Percentiles rank a stretch among this genome's conserved stretches.
Conservation (phyloP, 2,888 invertebrate genomes). For the Gastrophysa polygoni region DNA sequence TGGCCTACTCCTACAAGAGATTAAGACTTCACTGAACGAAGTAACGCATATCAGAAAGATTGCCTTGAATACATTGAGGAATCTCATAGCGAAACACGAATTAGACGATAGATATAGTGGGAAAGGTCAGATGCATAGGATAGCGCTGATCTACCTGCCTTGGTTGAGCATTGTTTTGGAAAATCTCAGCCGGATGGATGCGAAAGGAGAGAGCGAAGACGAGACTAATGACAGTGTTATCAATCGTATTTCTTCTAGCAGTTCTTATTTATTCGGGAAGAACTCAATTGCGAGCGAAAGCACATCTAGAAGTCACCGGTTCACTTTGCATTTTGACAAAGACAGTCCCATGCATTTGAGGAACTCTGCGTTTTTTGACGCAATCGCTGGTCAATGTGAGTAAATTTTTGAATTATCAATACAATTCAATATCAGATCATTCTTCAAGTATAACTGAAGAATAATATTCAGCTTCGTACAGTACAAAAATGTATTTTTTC, state of each 20-base stretch:
- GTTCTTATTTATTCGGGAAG: slow-evolving; percentile 64
- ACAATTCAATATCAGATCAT: background rate
- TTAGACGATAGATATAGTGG: slow-evolving; percentile 75
- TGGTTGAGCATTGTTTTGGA: slow-evolving; percentile 89
- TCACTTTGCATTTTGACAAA: slow-evolving; percentile 76
- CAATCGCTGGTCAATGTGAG: slow-evolving; percentile 72
- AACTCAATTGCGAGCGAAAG: slow-evolving; percentile 61
- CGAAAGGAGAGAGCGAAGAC: slow-evolving; percentile 59
- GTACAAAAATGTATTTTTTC: too few species aligned
- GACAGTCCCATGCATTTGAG: slow-evolving; percentile 77
- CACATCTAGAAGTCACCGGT: slow-evolving; percentile 66
- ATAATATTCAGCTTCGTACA: too few species aligned
- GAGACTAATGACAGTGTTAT: slow-evolving; percentile 54
- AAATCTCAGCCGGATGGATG: slow-evolving; percentile 76
- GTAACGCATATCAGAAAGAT: slow-evolving; percentile 80
- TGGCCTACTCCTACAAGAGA: slow-evolving; percentile 86
- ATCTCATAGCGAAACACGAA: slow-evolving; percentile 92
- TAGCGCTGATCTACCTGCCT: slow-evolving; percentile 90
- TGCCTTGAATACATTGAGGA: slow-evolving; percentile 80
- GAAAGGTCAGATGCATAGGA: slow-evolving; percentile 75
- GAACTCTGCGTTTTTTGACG: slow-evolving; percentile 75
- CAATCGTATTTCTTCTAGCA: slow-evolving; percentile 64
- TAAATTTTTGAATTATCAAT: slow-evolving; percentile 17
- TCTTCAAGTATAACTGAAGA: too few species aligned
- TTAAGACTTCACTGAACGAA: slow-evolving; percentile 85